A percentile compares a stretch with the other conserved stretches of the same genome.
These are phyloP conservation scores for Leucosticte australis DNA, from an alignment of 2,113 vertebrate species.

Conservation along the genomic window DNA sequence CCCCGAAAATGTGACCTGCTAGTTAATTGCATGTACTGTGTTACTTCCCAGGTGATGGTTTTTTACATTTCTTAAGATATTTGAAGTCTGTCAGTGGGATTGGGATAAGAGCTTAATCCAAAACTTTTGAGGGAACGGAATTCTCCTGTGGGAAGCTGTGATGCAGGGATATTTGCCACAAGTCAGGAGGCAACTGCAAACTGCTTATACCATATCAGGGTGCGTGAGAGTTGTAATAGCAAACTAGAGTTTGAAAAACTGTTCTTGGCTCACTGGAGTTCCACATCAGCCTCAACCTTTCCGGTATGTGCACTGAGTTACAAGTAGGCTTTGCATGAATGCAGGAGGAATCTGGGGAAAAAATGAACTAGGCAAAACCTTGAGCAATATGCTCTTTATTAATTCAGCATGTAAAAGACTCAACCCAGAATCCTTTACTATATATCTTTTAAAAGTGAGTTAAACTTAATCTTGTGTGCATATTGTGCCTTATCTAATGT, in stretches of 20 bases:
- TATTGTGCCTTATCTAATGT: background rate
- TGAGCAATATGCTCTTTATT: background rate
- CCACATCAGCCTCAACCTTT: background rate
- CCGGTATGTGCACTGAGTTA: rapidly evolving
- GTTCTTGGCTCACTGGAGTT: background rate
- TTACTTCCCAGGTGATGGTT: background rate
- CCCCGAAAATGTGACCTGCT: background rate
- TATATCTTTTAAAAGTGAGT: background rate
- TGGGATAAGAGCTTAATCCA: background rate
- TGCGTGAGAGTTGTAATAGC: background rate
- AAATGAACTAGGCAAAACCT: background rate
- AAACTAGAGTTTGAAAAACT: background rate
- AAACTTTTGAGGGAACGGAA: background rate
- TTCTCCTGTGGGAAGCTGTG: background rate
- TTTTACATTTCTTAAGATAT: background rate
- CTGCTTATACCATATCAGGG: background rate
- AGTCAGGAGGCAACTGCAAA: background rate
- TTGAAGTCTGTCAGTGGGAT: background rate
- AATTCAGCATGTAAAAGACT: background rate
- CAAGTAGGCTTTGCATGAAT: background rate
- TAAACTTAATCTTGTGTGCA: background rate
- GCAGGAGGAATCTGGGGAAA: background rate
- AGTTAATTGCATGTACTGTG: background rate
- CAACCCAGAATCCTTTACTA: background rate
- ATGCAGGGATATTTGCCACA: background rate